Evolutionary conservation across 1,140 invertebrate genomes (phyloP), one percentile per base, ranked within the genome.

Genomic region (Rhopalosiphum padi): DNA sequence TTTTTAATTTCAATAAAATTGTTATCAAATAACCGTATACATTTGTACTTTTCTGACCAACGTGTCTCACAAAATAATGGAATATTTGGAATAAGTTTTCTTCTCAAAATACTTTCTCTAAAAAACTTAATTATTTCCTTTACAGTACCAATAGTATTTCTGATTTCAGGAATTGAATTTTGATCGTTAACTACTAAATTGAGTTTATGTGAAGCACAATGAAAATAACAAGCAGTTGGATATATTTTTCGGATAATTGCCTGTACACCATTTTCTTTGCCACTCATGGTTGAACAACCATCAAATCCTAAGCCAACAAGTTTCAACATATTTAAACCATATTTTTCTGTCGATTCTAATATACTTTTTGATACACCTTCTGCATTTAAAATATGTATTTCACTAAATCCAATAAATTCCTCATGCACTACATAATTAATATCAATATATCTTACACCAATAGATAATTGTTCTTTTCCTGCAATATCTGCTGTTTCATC

Each of bases 351-450:
- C 11, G 23, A 25, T 43, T 43, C 23, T 43, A 43, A 43, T 43
- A 43, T 86, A 86, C 37, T 25, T 86, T 0, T 37, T 37, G 82
- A 83, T 37, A 83, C 21, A 43, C 37, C 41, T 86, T 86, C 83
- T 86, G 82, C 37, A 37, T 83, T 83, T 83, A 86, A 86, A n/a
- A 43, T 5, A 43, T 86, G 8, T 11, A 95, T 60, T 88, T 95
- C 93, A 43, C 94, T 94, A 94, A 95, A 95, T 25, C 94, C 94
- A 85, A 95, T 22, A 94, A 94, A 95, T 94, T 95, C 94, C 94
- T 95, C 94, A 68, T 91, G n/a, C 7, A 53, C 48, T 11, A 35
- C 83, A 53, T 37, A 95, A 91, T 88, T 94, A 91, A 25, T 94
- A 87, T 94, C 94, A 94, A 94, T 94, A 93, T 94, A 95, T 82